Conservation (phyloP, 2,113 vertebrate species). For the Neolamprologus brichardi region DNA sequence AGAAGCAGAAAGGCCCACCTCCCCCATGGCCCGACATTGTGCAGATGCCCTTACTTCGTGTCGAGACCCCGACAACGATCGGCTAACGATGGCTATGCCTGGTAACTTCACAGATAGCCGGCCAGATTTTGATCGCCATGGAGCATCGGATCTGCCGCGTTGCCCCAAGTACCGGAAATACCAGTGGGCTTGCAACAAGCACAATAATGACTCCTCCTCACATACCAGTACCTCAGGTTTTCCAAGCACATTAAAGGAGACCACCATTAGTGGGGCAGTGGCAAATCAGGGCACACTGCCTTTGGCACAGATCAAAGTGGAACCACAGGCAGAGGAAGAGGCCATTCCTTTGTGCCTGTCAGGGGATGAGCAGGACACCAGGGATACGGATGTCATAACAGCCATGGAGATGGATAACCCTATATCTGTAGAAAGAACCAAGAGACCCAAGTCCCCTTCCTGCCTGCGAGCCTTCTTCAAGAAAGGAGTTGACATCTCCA, state of each 20-base stretch:
- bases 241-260: slow-evolving; percentile 91
- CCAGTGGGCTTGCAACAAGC: slow-evolving; percentile 97
- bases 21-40: slow-evolving; percentile 75
- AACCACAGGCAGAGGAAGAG: slow-evolving; percentile 85
- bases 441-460: slow-evolving; percentile 81
- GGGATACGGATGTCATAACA: slow-evolving; percentile 78
- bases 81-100: slow-evolving; percentile 68
- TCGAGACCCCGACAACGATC: slow-evolving; percentile 75
- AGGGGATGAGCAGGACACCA: slow-evolving; percentile 83
- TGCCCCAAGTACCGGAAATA: slow-evolving; percentile 98
- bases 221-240: slow-evolving; percentile 99
- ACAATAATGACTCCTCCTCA: slow-evolving; percentile 91
- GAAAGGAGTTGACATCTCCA: slow-evolving; percentile 79
- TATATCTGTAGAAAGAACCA: slow-evolving; percentile 71
- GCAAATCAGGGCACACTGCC: slow-evolving; percentile 75
- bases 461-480: slow-evolving; percentile 86
- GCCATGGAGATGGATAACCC: slow-evolving; percentile 88
- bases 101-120: slow-evolving; percentile 69
- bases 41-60: slow-evolving; percentile 73
- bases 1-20: slow-evolving; percentile 74
- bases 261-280: slow-evolving; percentile 34
- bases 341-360: slow-evolving; percentile 86
- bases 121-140: slow-evolving; percentile 81
- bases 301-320: slow-evolving; percentile 87
- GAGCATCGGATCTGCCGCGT: slow-evolving; percentile 79